Percentiles rank a stretch among this genome's conserved stretches.
phyloP scores from a whole-genome alignment of 2,888 invertebrate genomes.

The Philaethria dido region DNA sequence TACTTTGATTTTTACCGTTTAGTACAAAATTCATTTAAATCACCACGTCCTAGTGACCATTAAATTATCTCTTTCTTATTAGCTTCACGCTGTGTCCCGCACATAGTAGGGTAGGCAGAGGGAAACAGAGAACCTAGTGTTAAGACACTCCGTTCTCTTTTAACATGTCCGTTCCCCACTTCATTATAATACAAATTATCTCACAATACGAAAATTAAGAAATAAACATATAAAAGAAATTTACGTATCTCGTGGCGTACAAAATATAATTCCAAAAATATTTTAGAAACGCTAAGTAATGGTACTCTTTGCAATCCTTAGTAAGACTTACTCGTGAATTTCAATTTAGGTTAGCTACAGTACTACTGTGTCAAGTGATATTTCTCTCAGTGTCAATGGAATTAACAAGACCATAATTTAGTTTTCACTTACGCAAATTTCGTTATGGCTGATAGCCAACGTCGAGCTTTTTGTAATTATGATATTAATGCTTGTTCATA shows the following conservation, averaged over 20 bases:
- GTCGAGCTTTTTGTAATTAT: constrained; percentile 20
- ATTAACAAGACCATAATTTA: constrained; percentile 33
- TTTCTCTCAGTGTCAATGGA: constrained; percentile 30
- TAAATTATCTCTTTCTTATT: too few relatives aligned
- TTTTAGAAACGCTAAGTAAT: background rate
- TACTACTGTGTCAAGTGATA: constrained; percentile 31
- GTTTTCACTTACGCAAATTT: constrained; percentile 35
- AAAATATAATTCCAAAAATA: background rate
- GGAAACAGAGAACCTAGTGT: too few relatives aligned
- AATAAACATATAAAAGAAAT: background rate
- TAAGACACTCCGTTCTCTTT: too few relatives aligned
- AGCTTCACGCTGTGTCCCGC: too few relatives aligned
- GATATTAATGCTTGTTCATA: constrained; percentile 17
- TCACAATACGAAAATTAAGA: too few relatives aligned
- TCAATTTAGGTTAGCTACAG: constrained; percentile 31
- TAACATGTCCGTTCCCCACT: too few relatives aligned
- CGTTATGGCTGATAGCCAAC: constrained; percentile 36
- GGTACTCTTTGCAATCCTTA: constrained; percentile 3
- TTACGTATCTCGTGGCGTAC: background rate
- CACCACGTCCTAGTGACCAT: too few relatives aligned
- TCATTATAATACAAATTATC: background rate
- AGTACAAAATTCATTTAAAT: too few relatives aligned
- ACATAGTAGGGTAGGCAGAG: too few relatives aligned
- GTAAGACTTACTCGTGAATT: constrained; percentile 18
- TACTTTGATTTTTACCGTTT: too few relatives aligned